Percentiles rank a stretch among this genome's conserved stretches.
Conservation (phyloP, 2,113 vertebrate species). For the Hydrolagus affinis region DNA sequence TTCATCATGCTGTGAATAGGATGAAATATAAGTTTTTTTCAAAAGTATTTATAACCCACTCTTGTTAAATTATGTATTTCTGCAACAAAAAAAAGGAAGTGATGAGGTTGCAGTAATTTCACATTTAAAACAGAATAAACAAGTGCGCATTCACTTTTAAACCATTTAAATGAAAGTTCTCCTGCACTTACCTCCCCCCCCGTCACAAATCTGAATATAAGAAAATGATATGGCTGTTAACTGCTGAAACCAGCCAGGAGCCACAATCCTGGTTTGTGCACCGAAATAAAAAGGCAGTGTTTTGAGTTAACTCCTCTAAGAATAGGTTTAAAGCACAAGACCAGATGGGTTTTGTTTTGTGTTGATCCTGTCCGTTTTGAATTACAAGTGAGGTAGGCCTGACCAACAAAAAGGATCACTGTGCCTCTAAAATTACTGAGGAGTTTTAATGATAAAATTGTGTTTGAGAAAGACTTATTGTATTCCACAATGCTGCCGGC, state of each 20-base stretch:
- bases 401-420: background rate
- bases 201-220: background rate
- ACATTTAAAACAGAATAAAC: background rate
- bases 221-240: background rate
- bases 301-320: background rate
- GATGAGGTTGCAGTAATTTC: background rate
- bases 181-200: background rate
- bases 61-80: background rate
- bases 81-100: background rate
- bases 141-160: background rate
- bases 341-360: background rate
- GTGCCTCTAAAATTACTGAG: background rate
- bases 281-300: too few relatives aligned
- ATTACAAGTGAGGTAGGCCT: background rate
- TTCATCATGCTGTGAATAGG: too few relatives aligned
- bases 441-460: background rate
- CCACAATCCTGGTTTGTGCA: background rate
- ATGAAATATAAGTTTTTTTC: too few relatives aligned
- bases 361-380: background rate
- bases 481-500: background rate
- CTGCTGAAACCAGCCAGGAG: background rate
- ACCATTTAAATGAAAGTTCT: background rate
- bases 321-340: background rate
- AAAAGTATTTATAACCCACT: too few relatives aligned
- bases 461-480: constrained; percentile 9